phyloP scores from a whole-genome alignment of 2,113 vertebrate species.

The Pampusana beccarii region DNA sequence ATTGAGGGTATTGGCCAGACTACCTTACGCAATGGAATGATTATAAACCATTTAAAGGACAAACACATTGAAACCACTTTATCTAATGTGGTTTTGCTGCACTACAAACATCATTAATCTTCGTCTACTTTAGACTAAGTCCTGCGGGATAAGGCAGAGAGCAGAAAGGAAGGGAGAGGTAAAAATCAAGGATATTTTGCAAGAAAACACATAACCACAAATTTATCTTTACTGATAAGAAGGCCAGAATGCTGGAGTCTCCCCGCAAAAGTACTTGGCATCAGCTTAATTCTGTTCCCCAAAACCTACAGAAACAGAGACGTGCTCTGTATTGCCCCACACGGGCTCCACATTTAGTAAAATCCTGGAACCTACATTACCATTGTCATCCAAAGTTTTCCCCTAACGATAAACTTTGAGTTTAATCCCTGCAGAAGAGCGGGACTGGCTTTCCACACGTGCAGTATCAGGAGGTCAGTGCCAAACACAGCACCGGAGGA shows the following conservation, averaged over 20 bases:
- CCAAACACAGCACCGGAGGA: accelerated
- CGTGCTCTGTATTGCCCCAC: not conserved
- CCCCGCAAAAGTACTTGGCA: not conserved
- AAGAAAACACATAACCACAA: not conserved
- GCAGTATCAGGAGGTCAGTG: not conserved
- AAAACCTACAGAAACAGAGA: not conserved
- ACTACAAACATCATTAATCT: not conserved
- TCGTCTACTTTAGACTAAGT: not conserved
- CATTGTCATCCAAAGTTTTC: no score
- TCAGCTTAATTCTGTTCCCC: not conserved
- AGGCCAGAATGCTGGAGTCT: not conserved
- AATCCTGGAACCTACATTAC: not conserved
- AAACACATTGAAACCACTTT: not conserved
- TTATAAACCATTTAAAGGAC: not conserved
- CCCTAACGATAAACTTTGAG: not conserved
- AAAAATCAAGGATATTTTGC: not conserved
- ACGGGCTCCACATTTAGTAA: not conserved
- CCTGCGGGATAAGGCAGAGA: not conserved
- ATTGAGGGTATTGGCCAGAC: not conserved
- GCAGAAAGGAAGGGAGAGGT: not conserved
- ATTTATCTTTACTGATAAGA: not conserved
- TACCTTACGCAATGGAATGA: not conserved
- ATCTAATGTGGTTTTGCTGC: not conserved
- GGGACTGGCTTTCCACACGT: not conserved
- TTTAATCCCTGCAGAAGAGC: accelerated